These are phyloP conservation scores for Ceryle rudis DNA, from an alignment of 2,797 vertebrate genomes.

Conservation along the genomic window DNA sequence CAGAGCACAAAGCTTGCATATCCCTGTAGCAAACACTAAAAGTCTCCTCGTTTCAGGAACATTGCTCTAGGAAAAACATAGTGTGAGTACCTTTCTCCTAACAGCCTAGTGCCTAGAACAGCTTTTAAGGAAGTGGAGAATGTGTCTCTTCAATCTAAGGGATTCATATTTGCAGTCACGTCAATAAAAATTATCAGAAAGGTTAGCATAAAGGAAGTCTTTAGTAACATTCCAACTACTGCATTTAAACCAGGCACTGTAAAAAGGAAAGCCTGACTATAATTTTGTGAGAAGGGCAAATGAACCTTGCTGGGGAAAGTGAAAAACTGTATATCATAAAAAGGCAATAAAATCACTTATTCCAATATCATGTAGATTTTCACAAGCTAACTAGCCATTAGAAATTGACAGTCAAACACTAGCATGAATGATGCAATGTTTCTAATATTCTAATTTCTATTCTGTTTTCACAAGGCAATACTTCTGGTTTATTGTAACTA, in stretches of 20 bases:
- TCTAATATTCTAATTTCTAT: background rate
- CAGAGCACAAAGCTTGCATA: background rate
- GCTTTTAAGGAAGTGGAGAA: background rate
- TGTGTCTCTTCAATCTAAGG: background rate
- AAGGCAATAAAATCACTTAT: background rate
- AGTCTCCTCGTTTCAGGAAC: background rate
- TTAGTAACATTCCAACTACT: background rate
- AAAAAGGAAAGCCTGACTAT: background rate
- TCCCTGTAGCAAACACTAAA: background rate
- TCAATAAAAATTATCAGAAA: background rate
- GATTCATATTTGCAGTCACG: background rate
- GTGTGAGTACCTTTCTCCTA: background rate
- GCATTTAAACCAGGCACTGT: background rate
- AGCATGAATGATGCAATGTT: background rate
- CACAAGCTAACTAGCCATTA: background rate
- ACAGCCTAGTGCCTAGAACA: background rate
- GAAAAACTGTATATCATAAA: background rate
- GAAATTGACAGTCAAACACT: background rate
- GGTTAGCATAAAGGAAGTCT: background rate
- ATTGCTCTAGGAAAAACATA: background rate
- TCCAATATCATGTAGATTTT: background rate
- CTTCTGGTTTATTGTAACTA: background rate
- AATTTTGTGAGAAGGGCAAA: background rate
- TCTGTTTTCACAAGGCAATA: background rate
- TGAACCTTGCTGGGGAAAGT: background rate